phyloP scores from a whole-genome alignment of 2,113 vertebrate species.

The Sarotherodon lohbergeri region DNA sequence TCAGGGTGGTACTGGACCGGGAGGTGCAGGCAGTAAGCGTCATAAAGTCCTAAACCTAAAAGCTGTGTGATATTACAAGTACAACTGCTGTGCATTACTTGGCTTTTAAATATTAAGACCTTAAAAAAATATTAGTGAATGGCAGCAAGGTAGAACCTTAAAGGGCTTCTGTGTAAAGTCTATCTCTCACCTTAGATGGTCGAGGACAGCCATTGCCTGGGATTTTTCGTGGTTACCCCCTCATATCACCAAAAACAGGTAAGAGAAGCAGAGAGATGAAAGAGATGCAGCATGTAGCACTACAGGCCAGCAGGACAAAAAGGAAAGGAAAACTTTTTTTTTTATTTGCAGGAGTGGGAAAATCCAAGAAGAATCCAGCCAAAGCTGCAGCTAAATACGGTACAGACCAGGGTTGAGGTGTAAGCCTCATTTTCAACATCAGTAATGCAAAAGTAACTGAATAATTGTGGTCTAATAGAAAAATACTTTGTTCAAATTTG shows the following conservation, averaged over 20 bases:
- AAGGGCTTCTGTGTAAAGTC: neutral
- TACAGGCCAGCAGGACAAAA: neutral
- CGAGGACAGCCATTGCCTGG: conserved; percentile 59
- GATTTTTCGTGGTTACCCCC: conserved; percentile 67
- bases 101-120: neutral
- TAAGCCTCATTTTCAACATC: neutral
- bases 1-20: conserved; percentile 54
- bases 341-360: conserved; percentile 45
- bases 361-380: conserved; percentile 63
- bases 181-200: conserved; percentile 45
- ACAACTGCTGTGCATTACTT: neutral
- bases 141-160: neutral
- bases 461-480: neutral
- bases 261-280: neutral
- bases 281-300: neutral
- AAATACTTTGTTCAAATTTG: neutral
- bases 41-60: neutral
- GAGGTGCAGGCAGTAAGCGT: conserved; percentile 43
- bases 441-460: neutral
- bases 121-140: neutral
- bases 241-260: conserved; percentile 69
- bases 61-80: neutral
- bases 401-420: neutral
- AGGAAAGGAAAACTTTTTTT: neutral
- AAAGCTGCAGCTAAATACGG: conserved; percentile 66